Percentiles rank a stretch among this genome's conserved stretches.
Conservation (phyloP, 2,888 invertebrate species). For the Drosophila subsilvestris region DNA sequence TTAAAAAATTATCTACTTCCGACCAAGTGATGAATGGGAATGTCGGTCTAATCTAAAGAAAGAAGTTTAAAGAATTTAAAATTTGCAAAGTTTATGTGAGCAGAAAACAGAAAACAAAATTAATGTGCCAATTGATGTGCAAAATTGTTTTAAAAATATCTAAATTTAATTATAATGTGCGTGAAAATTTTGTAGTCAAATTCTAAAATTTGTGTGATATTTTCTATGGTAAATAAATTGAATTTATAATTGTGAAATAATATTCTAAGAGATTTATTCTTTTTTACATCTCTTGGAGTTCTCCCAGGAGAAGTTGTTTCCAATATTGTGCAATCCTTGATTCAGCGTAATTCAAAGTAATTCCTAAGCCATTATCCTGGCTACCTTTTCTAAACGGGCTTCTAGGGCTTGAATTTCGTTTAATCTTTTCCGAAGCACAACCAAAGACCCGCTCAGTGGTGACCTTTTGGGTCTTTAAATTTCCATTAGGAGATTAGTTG, state of each 20-base stretch:
- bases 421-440: neutral
- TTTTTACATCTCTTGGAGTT: neutral
- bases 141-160: conserved; percentile 11
- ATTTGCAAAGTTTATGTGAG: neutral
- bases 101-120: neutral
- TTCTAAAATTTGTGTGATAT: neutral
- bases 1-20: conserved; percentile 51
- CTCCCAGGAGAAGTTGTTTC: neutral
- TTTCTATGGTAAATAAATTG: conserved; percentile 28
- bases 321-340: no score
- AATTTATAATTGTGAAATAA: neutral
- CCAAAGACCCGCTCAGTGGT: neutral
- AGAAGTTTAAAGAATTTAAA: conserved; percentile 21
- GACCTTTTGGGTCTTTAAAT: neutral
- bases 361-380: neutral
- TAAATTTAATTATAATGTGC: neutral
- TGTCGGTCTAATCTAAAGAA: conserved; percentile 31
- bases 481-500: neutral
- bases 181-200: neutral
- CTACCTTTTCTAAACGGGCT: neutral
- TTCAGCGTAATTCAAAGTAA: neutral
- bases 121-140: conserved; percentile 6
- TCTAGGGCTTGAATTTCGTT: neutral
- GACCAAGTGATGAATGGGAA: conserved; percentile 41
- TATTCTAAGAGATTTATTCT: neutral